Evolutionary conservation across 2,888 invertebrate species (phyloP), one percentile per base, ranked within the genome.

Genomic region (Nasonia oneida): DNA sequence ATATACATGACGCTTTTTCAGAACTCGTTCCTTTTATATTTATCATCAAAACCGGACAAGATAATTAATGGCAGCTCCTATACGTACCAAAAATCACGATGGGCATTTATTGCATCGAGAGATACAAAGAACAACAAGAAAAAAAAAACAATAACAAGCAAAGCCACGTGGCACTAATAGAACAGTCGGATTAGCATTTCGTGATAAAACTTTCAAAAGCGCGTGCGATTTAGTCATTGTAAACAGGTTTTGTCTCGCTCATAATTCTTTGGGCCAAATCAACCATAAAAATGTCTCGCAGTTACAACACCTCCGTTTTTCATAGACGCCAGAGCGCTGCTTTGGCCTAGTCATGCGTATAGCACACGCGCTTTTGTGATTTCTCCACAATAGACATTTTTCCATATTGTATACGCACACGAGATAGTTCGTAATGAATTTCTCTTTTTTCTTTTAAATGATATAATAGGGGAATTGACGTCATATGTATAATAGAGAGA

Each of bases 271-370:
- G 15, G 75, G 33, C 50, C 75, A 29, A 75, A 75, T n/a, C 50
- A 53, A 47, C 75, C 33, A 53, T 75, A 75, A 33, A 50, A 75
- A 53, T 29, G 50, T 75, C 53, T 50, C 15, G 75, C 6, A 3
- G 15, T 73, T 73, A n/a, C 42, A 73, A 73, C 73, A 73, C 73
- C 42, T 73, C 10, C 73, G 39, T 39, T 73, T 67, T 73, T 73
- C 39, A 37, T 71, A 71, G 3, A 53, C 4, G 4, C 53, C 10
- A 71, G 33, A 33, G 18, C 12, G 15, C 70, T 33, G 70, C 70
- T 71, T n/a, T 61, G 5, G 67, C 67, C 33, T 33, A 67, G 67
- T 67, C 33, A 67, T 67, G 67, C 67, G 67, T 14, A 33, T 67
- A 29, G 8, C 5, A 61, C 67, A 33, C n/a, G 39, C 39, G 23